phyloP scores from a whole-genome alignment of 1,140 invertebrate genomes.

The Anthonomus grandis region DNA sequence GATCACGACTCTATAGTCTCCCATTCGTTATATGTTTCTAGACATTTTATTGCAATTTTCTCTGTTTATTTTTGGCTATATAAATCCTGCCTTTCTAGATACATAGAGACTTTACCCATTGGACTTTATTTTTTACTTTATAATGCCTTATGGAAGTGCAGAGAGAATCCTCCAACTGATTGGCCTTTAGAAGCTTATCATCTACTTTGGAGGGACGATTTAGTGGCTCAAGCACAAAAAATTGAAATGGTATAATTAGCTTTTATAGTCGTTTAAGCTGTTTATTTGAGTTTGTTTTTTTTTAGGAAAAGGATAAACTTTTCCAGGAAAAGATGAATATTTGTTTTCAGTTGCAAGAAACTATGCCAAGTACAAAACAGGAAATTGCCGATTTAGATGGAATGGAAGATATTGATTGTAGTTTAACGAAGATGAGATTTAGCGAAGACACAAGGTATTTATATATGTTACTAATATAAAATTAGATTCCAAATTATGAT shows the following conservation, averaged over 20 bases:
- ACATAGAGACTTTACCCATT: constrained; percentile 72
- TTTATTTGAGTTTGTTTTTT: neutral
- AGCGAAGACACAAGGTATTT: constrained; percentile 61
- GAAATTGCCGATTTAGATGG: constrained; percentile 60
- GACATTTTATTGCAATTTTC: no score
- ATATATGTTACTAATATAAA: neutral
- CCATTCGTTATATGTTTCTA: no score
- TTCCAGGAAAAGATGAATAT: constrained; percentile 30
- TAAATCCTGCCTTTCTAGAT: constrained; percentile 45
- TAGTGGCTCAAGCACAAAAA: constrained; percentile 59
- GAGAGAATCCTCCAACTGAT: constrained; percentile 70
- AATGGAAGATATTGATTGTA: constrained; percentile 57
- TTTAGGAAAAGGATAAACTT: constrained; percentile 24
- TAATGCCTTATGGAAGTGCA: constrained; percentile 71
- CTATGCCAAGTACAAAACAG: constrained; percentile 25
- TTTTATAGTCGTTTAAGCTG: neutral
- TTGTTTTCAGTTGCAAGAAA: constrained; percentile 31
- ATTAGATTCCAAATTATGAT: no score
- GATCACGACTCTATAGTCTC: no score
- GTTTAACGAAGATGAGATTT: constrained; percentile 67
- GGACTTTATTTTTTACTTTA: constrained; percentile 72
- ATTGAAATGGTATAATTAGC: constrained; percentile 32
- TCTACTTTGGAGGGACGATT: constrained; percentile 76
- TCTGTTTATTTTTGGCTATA: no score
- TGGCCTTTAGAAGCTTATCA: constrained; percentile 75